Evolutionary conservation across 2,888 invertebrate genomes (phyloP), one percentile per base, ranked within the genome.

Genomic region (Pemphredon lugubris): DNA sequence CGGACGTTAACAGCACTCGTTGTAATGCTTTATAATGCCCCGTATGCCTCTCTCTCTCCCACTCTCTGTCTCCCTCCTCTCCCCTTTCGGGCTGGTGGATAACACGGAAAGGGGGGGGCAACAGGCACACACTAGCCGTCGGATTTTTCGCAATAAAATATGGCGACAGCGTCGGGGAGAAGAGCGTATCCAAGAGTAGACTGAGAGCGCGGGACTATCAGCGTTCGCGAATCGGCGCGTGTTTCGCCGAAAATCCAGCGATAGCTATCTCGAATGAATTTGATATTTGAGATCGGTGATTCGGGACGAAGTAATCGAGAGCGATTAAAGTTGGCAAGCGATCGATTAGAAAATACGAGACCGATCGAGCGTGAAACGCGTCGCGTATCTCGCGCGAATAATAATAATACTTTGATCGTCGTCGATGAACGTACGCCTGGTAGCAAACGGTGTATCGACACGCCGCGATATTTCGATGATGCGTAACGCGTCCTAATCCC

Each of bases 1-100:
- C 86, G 86, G 86, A 85, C 87, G 87, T 87, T 87, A 87, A 87
- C 87, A 87, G 86, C 87, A 86, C 84, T 86, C 86, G 84, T 84
- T 86, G 86, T 87, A 87, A 86, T 87, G 85, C 87, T 87, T 87
- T 86, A 87, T 87, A 87, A 87, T 87, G 83, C 86, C 75, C 74
- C 53, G 72, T 68, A 67, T 54, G 48, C 37, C 61, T 37, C 50
- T 34, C 66, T 48, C 60, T 48, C 45, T 18, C 26, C 14, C 45
- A 23, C 18, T 50, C 47, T 20, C 39, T 50, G 34, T 39, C 48
- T 45, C 53, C n/a, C 55, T 51, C 61, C 45, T 40, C 44, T 34
- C 45, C 21, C 54, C 61, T 54, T 57, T 54, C 61, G 32, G 51
- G 48, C 55, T 51, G 54, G 6, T 65, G 75, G 66, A 75, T 77